Evolutionary conservation across 1,140 invertebrate species (phyloP).

Genomic region (Whitmania pigra): DNA sequence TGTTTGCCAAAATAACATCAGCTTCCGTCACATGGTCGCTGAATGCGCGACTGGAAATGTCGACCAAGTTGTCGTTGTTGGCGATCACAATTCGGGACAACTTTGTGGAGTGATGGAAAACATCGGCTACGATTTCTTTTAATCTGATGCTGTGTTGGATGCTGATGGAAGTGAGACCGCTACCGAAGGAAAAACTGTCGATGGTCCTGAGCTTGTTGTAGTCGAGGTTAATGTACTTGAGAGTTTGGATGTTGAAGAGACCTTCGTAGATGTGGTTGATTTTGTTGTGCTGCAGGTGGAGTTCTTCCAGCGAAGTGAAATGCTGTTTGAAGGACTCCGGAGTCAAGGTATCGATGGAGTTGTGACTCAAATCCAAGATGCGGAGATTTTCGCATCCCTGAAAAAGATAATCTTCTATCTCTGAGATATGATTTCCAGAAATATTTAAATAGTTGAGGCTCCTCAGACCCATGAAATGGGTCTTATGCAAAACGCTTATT

Average conservation of each 20-base stretch:
- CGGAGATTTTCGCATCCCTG: neutral
- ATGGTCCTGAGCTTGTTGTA: slow-evolving; percentile 6
- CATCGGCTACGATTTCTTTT: neutral
- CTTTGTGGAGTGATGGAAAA: neutral
- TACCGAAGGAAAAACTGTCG: neutral
- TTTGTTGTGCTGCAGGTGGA: slow-evolving; percentile 7
- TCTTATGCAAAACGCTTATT: neutral
- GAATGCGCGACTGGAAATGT: neutral
- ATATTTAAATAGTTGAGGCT: neutral
- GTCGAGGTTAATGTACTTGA: slow-evolving; percentile 13
- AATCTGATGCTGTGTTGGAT: slow-evolving; percentile 6
- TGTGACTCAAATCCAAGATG: slow-evolving; percentile 10
- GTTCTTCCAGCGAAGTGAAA: neutral
- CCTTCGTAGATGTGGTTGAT: neutral
- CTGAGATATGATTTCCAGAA: neutral
- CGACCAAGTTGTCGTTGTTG: neutral
- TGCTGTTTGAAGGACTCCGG: neutral
- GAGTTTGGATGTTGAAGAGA: neutral
- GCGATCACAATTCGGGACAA: neutral
- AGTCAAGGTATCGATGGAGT: neutral
- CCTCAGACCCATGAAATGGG: neutral
- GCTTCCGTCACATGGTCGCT: neutral
- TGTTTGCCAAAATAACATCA: neutral
- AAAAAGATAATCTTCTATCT: slow-evolving; percentile 8
- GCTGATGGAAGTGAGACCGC: neutral